Evolutionary conservation across 2,113 vertebrate species (phyloP), one percentile per base, ranked within the genome.

Genomic region (Siphamia tubifer): DNA sequence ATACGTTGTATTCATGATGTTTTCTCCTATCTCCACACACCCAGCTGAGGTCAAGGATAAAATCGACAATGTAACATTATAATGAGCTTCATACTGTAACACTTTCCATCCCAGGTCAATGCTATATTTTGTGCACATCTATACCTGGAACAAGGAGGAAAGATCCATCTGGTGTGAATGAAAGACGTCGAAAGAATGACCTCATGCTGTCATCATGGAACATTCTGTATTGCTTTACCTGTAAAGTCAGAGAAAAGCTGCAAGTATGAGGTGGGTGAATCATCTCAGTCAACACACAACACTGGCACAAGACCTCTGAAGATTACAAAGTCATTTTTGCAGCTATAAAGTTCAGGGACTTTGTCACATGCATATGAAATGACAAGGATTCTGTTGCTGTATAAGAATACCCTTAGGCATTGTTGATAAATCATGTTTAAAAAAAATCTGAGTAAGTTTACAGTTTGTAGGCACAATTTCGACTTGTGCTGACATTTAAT

Each of bases 131-230:
- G 8, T 49, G 2, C 3, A 11, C 31, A 15, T 13, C 12, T 61
- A 5, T 68, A 98, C 98, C 97, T 85, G 98, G 97, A 1, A 92
- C 91, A 6, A 99, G 93, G 27, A 99, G 92, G 38, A 98, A 93
- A 25, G 96, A 96, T 0, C 98, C 98, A 3, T 99, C 97, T 1
- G 96, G 93, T 20, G 96, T 98, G 74, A 99, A 99, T 12, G 94
- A 94, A 16, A 98, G 94, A 36, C 98, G 92, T 4, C 98, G 94
- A 65, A 99, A 98, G 62, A 99, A 99, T 0, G 98, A 99, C 69
- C 96, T 95, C 97, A 99, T 98, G 67, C 97, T 95, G 91, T 99
- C 98, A 2, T 99, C 98, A 0, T 99, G 96, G 43, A 96, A 99
- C 92, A 99, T 98, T 73, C 96, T 90, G 68, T 94, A 95, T 53